Conservation (phyloP, 2,113 vertebrate species). For the Corvus hawaiiensis region DNA sequence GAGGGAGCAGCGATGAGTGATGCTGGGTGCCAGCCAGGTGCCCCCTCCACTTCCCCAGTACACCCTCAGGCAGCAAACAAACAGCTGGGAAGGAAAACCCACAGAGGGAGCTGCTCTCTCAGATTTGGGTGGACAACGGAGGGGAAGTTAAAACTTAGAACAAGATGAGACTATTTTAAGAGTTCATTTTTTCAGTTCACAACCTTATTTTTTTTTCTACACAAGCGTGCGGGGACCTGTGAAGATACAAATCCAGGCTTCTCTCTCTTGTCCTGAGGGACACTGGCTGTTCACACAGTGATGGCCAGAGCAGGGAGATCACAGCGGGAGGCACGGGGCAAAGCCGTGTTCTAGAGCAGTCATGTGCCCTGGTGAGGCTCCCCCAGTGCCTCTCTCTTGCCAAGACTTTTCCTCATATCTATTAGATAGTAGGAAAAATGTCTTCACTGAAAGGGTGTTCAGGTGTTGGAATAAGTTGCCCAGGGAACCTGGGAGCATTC, state of each 20-base stretch:
- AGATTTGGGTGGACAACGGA: slow-evolving; percentile 38
- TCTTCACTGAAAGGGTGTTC: neutral
- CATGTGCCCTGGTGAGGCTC: fast-evolving
- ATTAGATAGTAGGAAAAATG: fast-evolving
- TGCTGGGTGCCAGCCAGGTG: neutral
- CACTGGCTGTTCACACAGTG: neutral
- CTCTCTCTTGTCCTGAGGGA: neutral
- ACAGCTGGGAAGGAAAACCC: slow-evolving; percentile 30
- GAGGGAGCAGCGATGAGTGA: neutral
- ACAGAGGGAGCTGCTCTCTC: slow-evolving; percentile 48
- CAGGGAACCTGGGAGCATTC: neutral
- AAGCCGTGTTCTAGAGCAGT: neutral
- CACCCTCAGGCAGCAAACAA: slow-evolving; percentile 36
- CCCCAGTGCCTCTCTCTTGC: fast-evolving
- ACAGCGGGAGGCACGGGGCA: neutral
- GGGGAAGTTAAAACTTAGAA: neutral
- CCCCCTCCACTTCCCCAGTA: neutral
- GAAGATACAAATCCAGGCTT: neutral
- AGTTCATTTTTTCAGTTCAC: neutral
- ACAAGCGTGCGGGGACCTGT: fast-evolving
- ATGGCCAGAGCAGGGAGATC: neutral
- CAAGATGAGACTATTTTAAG: neutral
- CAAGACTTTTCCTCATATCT: neutral
- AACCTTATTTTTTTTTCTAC: neutral
- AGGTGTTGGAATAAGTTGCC: neutral